Conservation (phyloP, 2,113 vertebrate species). For the Lanius collurio region DNA sequence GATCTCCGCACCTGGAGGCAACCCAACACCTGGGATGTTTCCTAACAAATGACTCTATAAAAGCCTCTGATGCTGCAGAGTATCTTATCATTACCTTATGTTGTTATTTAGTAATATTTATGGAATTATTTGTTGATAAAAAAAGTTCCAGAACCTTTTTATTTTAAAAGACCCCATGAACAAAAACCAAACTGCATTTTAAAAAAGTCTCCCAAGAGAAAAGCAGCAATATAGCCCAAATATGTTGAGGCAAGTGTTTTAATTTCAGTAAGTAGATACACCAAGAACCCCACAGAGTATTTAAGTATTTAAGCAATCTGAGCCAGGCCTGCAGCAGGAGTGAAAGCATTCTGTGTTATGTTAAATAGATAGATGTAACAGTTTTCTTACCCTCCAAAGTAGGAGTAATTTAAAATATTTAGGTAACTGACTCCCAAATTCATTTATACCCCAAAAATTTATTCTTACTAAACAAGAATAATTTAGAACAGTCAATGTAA, state of each 20-base stretch:
- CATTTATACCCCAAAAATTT: neutral
- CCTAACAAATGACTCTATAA: neutral
- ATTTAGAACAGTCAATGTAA: neutral
- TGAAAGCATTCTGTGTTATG: neutral
- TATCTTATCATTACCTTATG: neutral
- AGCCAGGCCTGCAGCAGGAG: neutral
- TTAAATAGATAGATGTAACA: neutral
- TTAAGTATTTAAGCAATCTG: neutral
- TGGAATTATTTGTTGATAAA: neutral
- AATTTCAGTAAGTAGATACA: neutral
- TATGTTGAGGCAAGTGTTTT: neutral
- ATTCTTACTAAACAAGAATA: neutral
- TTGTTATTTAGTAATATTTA: neutral
- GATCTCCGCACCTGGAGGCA: rapidly evolving
- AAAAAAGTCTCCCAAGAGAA: neutral
- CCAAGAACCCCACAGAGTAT: neutral
- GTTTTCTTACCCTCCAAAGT: neutral
- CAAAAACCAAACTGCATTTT: neutral
- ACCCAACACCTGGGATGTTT: neutral
- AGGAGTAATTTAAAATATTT: neutral
- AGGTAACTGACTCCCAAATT: neutral
- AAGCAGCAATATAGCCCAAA: neutral
- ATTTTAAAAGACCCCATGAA: neutral
- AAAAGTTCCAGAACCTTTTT: conserved; percentile 1
- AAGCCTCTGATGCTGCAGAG: neutral